phyloP scores from a whole-genome alignment of 1,140 invertebrate genomes.

The Aphelinus atriplicis region DNA sequence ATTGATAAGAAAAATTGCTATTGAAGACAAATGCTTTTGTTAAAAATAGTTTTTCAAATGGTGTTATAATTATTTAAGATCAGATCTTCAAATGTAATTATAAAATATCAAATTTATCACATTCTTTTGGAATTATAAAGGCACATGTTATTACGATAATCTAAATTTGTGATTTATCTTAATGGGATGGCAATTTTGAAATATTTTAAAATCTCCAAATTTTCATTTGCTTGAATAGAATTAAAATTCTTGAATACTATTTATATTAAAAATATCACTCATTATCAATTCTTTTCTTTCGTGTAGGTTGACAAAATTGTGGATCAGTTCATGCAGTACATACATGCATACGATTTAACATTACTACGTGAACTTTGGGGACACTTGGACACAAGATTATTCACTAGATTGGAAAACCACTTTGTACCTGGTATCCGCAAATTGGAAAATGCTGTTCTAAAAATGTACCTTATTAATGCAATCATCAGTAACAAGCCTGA shows the following conservation, averaged over 20 bases:
- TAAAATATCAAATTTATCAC: too few species aligned
- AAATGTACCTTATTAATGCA: slow-evolving; percentile 90
- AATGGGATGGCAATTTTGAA: background rate
- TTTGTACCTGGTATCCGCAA: slow-evolving; percentile 85
- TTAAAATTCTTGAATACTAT: background rate
- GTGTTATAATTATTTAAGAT: too few species aligned
- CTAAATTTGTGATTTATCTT: too few species aligned
- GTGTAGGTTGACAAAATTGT: slow-evolving; percentile 86
- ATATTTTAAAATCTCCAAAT: background rate
- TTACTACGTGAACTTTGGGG: slow-evolving; percentile 86
- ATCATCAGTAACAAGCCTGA: slow-evolving; percentile 83
- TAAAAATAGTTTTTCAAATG: too few species aligned
- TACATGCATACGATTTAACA: slow-evolving; percentile 80
- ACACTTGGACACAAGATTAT: slow-evolving; percentile 87
- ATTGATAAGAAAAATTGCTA: too few species aligned
- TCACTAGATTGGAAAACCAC: slow-evolving; percentile 85
- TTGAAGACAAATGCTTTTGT: too few species aligned
- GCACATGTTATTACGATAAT: too few species aligned
- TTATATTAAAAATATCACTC: too few species aligned
- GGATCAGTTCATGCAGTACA: slow-evolving; percentile 84
- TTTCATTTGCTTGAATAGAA: background rate
- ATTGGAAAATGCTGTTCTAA: slow-evolving; percentile 87
- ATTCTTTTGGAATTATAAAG: too few species aligned
- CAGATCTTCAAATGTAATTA: too few species aligned
- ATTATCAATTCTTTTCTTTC: background rate